Evolutionary conservation across 2,797 vertebrate genomes (phyloP).

Genomic region (Rhinella marina): DNA sequence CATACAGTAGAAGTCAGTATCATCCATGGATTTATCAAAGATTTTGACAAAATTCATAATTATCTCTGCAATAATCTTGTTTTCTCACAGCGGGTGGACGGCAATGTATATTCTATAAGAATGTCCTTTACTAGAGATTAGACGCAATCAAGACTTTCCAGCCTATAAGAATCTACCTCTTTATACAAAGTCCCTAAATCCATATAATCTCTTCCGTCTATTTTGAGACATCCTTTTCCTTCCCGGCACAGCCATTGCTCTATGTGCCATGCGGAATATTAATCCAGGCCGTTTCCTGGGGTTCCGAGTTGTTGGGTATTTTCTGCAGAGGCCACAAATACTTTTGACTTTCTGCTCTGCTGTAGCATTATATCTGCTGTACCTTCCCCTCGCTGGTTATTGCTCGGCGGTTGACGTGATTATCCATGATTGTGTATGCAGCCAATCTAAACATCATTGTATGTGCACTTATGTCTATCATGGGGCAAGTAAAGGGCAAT

Average conservation of each 20-base stretch:
- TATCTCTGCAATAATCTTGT: background rate
- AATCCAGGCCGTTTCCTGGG: background rate
- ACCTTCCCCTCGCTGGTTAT: slow-evolving; percentile 9
- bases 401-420: slow-evolving; percentile 15
- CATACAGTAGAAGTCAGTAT: background rate
- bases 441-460: slow-evolving; percentile 43
- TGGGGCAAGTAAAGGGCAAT: slow-evolving; percentile 39
- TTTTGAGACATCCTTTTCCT: slow-evolving; percentile 33
- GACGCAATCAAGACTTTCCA: background rate
- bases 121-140: background rate
- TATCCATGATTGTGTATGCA: slow-evolving; percentile 45
- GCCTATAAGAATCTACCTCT: slow-evolving; percentile 10
- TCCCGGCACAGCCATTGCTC: slow-evolving; percentile 1
- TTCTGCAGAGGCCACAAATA: background rate
- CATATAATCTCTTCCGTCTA: slow-evolving; percentile 27
- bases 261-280: slow-evolving; percentile 25
- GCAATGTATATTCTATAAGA: background rate
- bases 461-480: slow-evolving; percentile 21
- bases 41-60: background rate
- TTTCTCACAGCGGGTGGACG: too few species aligned
- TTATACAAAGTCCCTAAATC: slow-evolving; percentile 9
- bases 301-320: slow-evolving; percentile 11
- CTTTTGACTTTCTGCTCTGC: background rate
- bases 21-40: background rate
- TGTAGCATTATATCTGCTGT: background rate